phyloP scores from a whole-genome alignment of 2,113 vertebrate species.

The Chrysemys picta region DNA sequence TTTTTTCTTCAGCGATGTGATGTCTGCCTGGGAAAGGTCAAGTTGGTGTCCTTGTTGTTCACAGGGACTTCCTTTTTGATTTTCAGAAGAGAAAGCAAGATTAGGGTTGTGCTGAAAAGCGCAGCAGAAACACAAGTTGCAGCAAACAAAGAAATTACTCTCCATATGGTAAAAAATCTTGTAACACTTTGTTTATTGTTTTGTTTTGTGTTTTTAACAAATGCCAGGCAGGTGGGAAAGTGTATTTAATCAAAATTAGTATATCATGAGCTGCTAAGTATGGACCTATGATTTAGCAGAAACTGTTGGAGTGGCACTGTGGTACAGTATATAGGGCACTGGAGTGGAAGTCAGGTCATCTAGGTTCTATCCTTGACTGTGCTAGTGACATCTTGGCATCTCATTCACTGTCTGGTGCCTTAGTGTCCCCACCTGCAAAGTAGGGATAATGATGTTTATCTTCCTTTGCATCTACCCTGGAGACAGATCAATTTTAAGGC shows the following conservation, averaged over 20 bases:
- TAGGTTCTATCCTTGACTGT: neutral
- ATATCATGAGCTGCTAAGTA: neutral
- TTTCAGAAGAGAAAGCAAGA: neutral
- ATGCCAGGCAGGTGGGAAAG: neutral
- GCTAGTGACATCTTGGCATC: neutral
- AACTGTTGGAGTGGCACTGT: neutral
- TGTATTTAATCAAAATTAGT: neutral
- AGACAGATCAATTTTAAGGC: neutral
- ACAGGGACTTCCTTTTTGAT: accelerated
- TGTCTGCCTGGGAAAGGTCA: neutral
- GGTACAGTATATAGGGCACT: neutral
- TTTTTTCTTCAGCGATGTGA: neutral
- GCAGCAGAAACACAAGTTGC: accelerated
- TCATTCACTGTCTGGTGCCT: neutral
- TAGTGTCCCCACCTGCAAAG: neutral
- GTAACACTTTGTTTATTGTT: neutral
- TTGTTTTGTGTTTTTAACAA: neutral
- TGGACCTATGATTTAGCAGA: neutral
- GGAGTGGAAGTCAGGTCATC: neutral
- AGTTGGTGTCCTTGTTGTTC: neutral
- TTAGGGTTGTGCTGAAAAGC: neutral
- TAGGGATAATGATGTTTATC: neutral
- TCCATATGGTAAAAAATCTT: neutral
- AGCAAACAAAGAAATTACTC: neutral
- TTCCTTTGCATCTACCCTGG: neutral